phyloP scores from a whole-genome alignment of 2,888 invertebrate species.

The Drosophila bunnanda region DNA sequence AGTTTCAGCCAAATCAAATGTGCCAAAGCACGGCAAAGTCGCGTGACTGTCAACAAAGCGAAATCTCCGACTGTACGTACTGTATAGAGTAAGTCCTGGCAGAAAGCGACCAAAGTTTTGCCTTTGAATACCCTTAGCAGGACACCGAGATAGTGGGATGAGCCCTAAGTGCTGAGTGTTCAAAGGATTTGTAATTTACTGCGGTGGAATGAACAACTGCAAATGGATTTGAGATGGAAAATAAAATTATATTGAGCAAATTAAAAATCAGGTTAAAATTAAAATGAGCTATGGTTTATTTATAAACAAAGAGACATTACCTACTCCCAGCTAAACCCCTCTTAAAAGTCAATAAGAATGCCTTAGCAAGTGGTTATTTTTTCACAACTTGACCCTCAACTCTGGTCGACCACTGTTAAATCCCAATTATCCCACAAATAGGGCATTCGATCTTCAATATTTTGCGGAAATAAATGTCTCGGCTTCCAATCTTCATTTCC shows the following conservation, averaged over 20 bases:
- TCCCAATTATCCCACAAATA: conserved; percentile 21
- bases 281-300: not conserved
- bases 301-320: not conserved
- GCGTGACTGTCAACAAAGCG: conserved; percentile 70
- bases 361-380: fast-evolving
- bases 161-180: not conserved
- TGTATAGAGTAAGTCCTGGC: conserved; percentile 3
- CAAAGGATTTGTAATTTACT: not conserved
- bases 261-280: too few species aligned
- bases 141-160: not conserved
- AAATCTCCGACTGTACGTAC: conserved; percentile 22
- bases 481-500: conserved; percentile 21
- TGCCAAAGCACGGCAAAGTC: conserved; percentile 62
- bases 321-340: not conserved
- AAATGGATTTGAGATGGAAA: not conserved
- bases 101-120: conserved; percentile 22
- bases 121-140: conserved; percentile 21
- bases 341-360: not conserved
- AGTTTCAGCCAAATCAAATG: conserved; percentile 72
- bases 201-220: not conserved
- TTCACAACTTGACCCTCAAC: not conserved
- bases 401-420: not conserved
- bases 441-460: conserved; percentile 38
- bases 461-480: conserved; percentile 42
- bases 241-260: not conserved